Evolutionary conservation across 92 coral and sea anemone species (phyloP).

Genomic region (Epizoanthus illoricatus): DNA sequence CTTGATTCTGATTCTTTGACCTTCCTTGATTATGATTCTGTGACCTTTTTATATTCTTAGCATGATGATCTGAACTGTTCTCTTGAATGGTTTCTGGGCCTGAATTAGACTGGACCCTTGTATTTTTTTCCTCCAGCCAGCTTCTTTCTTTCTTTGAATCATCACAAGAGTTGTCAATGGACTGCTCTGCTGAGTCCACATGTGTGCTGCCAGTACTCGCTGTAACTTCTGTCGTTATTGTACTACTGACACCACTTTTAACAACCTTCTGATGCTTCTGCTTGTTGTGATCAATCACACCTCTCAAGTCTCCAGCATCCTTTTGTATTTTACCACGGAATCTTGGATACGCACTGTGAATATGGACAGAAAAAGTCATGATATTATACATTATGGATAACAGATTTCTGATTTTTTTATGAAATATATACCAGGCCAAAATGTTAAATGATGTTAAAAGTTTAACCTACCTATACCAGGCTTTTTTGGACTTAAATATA

Average conservation of each 20-base stretch:
- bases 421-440: too few relatives aligned
- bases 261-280: not conserved
- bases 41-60: not conserved
- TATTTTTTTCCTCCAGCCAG: constrained; percentile 26
- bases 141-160: constrained; percentile 15
- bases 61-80: not conserved
- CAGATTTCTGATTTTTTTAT: too few relatives aligned
- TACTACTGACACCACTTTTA: not conserved
- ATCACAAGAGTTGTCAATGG: not conserved
- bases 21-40: not conserved
- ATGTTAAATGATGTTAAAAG: too few relatives aligned
- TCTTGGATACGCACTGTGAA: not conserved
- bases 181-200: not conserved
- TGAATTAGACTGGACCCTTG: not conserved
- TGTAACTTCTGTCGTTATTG: not conserved
- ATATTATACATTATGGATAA: too few relatives aligned
- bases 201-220: not conserved
- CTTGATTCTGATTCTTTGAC: not conserved
- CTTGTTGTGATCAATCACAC: not conserved
- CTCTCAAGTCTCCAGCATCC: not conserved
- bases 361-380: not conserved
- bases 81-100: not conserved
- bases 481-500: too few relatives aligned
- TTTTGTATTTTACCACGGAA: not conserved
- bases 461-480: too few relatives aligned